Evolutionary conservation across 1,140 invertebrate genomes (phyloP), one percentile per base, ranked within the genome.

Genomic region (Drosophila bifasciata): DNA sequence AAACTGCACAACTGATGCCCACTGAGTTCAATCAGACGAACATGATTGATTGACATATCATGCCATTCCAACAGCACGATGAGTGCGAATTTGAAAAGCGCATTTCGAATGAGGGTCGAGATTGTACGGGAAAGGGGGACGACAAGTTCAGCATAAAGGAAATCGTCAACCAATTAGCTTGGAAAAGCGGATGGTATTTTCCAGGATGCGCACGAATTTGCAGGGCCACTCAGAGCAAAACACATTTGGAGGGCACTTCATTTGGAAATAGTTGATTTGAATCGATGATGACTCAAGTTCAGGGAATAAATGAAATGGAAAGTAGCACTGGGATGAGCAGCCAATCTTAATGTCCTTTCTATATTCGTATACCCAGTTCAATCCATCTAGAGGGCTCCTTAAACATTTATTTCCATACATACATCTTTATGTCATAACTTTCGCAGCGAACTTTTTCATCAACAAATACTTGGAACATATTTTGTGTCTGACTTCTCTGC

Each of bases 11-110:
- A 68, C 49, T 46, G 21, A 21, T 39, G 64, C 66, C 50, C 78
- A 77, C 76, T 59, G 79, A 56, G 49, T 72, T 72, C 73, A 71
- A 81, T 80, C 78, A 73, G 57, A 48, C 50, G 52, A 73, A 81
- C 36, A 77, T 80, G 66, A 83, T 77, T 84, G 80, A 84, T 84
- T 85, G 79, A 79, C 80, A 79, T 84, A 79, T 79, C 80, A 63
- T 73, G 53, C 56, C 70, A 51, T 55, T 36, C 17, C 28, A 28
- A 57, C 58, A 57, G 17, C n/a, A 51, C 49, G 58, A 58, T 50
- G 76, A 63, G 71, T 79, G 79, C 23, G 61, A 79, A 68, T 79
- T 84, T 58, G 66, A 76, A 85, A 72, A 68, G 79, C 60, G 66
- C 66, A 72, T 62, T 64, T 36, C 4, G 11, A 36, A 36, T 36